Percentiles rank a stretch among this genome's conserved stretches.
phyloP scores from a whole-genome alignment of 2,113 vertebrate species.

The Chaetura pelagica region DNA sequence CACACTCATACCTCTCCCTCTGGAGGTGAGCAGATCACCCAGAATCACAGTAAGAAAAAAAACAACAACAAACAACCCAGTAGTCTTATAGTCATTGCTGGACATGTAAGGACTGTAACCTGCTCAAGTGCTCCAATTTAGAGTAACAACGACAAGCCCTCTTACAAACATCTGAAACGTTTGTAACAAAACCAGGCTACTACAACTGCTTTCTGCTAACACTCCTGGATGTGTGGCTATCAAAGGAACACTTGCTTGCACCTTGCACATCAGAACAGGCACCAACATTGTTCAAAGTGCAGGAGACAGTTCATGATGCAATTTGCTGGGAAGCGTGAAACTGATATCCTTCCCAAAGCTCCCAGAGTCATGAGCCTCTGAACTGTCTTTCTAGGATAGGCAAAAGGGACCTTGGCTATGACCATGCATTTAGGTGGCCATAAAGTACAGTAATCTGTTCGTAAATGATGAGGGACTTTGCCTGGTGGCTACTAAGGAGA shows the following conservation, averaged over 20 bases:
- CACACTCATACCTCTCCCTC: neutral
- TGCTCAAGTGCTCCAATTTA: neutral
- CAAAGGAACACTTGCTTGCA: rapidly evolving
- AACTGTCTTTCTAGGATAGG: neutral
- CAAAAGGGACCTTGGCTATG: neutral
- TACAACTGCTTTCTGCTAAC: neutral
- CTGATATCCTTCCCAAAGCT: neutral
- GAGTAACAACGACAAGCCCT: rapidly evolving
- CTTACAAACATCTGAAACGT: neutral
- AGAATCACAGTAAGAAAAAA: neutral
- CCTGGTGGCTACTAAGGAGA: neutral
- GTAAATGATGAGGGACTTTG: neutral
- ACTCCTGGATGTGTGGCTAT: neutral
- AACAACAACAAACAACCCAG: neutral
- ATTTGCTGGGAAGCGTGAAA: neutral
- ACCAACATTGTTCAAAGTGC: neutral
- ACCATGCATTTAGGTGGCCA: neutral
- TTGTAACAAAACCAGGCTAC: neutral
- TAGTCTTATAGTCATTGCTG: neutral
- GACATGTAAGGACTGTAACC: neutral
- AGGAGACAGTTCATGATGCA: neutral
- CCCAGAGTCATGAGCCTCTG: neutral
- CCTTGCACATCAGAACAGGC: neutral
- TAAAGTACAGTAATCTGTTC: neutral
- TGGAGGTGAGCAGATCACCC: neutral